Evolutionary conservation across 2,797 vertebrate genomes (phyloP).

Genomic region (Tympanoctomys barrerae): DNA sequence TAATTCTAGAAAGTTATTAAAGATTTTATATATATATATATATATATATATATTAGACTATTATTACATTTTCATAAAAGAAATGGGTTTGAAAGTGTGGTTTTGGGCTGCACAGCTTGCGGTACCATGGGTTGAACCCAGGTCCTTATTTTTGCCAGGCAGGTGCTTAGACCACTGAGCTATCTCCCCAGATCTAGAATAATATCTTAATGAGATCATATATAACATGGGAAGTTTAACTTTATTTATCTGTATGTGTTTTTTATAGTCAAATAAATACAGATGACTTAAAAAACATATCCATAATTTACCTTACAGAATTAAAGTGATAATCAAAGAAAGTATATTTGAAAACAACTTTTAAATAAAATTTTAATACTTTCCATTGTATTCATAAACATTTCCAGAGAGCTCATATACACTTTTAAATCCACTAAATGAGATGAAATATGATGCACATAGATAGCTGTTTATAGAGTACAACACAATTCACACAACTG

Average conservation of each 20-base stretch:
- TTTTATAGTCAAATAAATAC: neutral
- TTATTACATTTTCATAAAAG: conserved; percentile 6
- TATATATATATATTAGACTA: neutral
- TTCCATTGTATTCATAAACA: neutral
- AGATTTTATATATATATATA: neutral
- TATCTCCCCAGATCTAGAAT: neutral
- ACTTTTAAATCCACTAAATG: neutral
- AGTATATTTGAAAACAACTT: conserved; percentile 17
- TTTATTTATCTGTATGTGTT: neutral
- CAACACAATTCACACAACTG: neutral
- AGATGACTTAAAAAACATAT: neutral
- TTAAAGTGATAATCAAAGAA: neutral
- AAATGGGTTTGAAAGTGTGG: neutral
- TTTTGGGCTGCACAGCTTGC: no score
- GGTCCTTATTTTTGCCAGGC: no score
- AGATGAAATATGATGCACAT: neutral
- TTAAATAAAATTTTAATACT: neutral
- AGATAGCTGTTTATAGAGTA: neutral
- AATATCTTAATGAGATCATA: neutral
- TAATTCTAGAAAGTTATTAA: neutral
- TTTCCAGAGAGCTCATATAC: neutral
- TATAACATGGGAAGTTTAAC: neutral
- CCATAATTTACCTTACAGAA: neutral
- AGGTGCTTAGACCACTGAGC: no score
- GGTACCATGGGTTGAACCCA: no score